These are phyloP conservation scores for Conus betulinus DNA, from an alignment of 1,140 invertebrate species.

Conservation along the genomic window DNA sequence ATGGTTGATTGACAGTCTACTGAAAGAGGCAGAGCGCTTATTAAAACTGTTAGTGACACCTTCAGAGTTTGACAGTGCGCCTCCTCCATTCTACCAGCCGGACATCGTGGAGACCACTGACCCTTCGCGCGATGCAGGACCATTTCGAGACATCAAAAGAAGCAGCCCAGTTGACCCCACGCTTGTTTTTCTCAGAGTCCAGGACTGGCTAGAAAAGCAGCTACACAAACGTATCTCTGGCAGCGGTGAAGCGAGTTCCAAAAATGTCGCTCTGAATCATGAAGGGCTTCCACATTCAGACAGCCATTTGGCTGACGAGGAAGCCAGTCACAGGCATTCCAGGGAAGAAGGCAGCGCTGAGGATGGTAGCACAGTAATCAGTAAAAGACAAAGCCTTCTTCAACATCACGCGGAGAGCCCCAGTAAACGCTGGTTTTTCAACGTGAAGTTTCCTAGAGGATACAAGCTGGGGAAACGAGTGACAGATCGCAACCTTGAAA, in stretches of 20 bases:
- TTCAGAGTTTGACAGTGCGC: not conserved
- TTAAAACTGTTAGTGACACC: not conserved
- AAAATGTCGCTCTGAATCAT: not conserved
- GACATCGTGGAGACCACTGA: not conserved
- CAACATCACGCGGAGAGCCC: not conserved
- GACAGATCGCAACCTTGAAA: not conserved
- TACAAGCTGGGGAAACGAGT: not conserved
- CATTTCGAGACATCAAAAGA: not conserved
- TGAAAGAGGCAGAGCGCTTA: not conserved
- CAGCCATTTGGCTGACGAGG: not conserved
- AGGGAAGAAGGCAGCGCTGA: not conserved
- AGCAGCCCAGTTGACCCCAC: not conserved
- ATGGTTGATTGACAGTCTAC: not conserved
- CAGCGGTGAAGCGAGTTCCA: not conserved
- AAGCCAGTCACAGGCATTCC: not conserved
- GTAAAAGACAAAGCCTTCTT: not conserved
- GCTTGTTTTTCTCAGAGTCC: not conserved
- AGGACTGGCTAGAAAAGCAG: not conserved
- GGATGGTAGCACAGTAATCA: not conserved
- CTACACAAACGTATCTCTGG: not conserved
- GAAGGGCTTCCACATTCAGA: not conserved
- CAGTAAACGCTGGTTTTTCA: conserved; percentile 9
- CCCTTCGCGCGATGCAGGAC: not conserved
- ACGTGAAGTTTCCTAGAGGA: not conserved
- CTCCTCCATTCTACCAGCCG: not conserved